These are phyloP conservation scores for Fregata magnificens DNA, from an alignment of 2,113 vertebrate genomes.

Conservation along the genomic window DNA sequence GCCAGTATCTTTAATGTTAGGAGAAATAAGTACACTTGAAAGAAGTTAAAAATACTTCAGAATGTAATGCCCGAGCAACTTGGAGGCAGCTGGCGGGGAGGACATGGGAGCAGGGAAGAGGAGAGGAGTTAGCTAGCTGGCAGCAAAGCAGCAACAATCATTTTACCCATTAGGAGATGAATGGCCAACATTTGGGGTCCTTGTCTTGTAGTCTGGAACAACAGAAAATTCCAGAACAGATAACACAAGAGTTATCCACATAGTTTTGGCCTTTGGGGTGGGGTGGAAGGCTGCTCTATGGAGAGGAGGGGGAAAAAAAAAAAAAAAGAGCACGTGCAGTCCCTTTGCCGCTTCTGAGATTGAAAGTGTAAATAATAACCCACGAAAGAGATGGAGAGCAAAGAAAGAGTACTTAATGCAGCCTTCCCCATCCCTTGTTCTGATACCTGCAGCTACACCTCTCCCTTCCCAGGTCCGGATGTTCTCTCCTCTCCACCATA, in stretches of 20 bases:
- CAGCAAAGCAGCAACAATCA: not conserved
- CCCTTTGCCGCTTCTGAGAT: not conserved
- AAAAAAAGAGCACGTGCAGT: not conserved
- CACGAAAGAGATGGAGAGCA: not conserved
- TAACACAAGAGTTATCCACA: not conserved
- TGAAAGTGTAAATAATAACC: not conserved
- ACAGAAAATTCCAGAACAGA: not conserved
- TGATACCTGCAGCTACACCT: not conserved
- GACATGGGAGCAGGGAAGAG: not conserved
- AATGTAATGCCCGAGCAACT: not conserved
- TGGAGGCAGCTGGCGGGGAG: not conserved
- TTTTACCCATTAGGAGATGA: not conserved
- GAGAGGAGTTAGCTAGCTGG: not conserved
- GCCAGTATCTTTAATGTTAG: not conserved
- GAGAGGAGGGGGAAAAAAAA: not conserved
- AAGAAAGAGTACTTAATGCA: not conserved
- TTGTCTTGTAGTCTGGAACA: not conserved
- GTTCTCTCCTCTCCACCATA: not conserved
- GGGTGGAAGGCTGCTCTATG: not conserved
- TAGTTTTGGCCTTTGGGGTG: not conserved
- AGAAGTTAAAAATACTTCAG: not conserved
- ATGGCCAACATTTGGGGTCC: not conserved
- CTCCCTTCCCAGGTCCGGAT: not conserved
- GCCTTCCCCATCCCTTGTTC: not conserved
- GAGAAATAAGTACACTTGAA: not conserved